Evolutionary conservation across 2,113 vertebrate species (phyloP), one percentile per base, ranked within the genome.

Genomic region (Microtus pennsylvanicus): DNA sequence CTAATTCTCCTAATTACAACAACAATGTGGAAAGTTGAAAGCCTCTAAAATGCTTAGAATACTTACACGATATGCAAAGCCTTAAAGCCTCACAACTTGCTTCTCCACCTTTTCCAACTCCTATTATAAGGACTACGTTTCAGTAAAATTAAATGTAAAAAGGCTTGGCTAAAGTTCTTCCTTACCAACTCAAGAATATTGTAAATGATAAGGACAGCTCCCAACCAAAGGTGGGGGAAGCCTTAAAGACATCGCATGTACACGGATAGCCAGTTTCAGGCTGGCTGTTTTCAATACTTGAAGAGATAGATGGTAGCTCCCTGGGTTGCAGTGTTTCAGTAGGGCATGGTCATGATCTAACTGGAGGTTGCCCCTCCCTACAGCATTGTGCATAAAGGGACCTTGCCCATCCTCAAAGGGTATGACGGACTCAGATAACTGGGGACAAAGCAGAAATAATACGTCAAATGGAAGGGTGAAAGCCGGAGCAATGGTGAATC

Each of bases 391-490:
- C 10, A 24, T 4, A 47, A 61, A 67, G 72, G 65, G 65, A 47
- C 2, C 65, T 55, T 65, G 10, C 3, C 52, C 74, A 22, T 76
- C 67, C 61, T 35, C 30, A 67, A 70, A 88, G 30, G 14, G 63
- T 42, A 26, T 5, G 70, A 80, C 2, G 69, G 55, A n/a, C 69
- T 70, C 87, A 75, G 7, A 42, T 24, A 81, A 89, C 11, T 10
- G 65, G 91, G 47, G 42, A 87, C 21, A 83, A 69, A 91, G 38
- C 50, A 95, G 45, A 89, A 70, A 30, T 17, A 63, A 91, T 87
- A 58, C 82, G 26, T 86, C 67, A 38, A 16, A 4, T 67, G 55
- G 45, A 28, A 78, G 4, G 38, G 21, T 30, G 22, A 70, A 80
- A 30, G 63, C 24, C 50, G 65, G 4, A 93, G 65, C 45, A 78